Evolutionary conservation across 2,888 invertebrate species (phyloP).

Genomic region (Myopa testacea): DNA sequence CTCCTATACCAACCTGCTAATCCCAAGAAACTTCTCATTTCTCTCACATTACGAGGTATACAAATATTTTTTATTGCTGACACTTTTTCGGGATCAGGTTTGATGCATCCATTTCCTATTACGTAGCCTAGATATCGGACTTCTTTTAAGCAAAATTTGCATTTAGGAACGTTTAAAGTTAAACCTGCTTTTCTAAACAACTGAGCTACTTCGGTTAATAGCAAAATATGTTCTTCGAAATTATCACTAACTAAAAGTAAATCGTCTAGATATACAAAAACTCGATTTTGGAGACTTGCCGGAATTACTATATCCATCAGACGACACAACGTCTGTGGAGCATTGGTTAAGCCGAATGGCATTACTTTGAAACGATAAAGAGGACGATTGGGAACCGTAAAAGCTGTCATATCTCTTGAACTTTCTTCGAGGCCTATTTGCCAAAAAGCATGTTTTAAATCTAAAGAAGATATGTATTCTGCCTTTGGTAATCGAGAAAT

Average conservation of each 20-base stretch:
- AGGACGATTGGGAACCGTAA: conserved; percentile 45
- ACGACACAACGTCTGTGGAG: conserved; percentile 42
- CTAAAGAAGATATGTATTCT: conserved; percentile 40
- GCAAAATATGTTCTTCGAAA: conserved; percentile 30
- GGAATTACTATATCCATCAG: conserved; percentile 43
- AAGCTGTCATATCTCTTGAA: conserved; percentile 43
- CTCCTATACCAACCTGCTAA: conserved; percentile 46
- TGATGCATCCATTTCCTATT: conserved; percentile 44
- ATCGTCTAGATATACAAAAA: conserved; percentile 46
- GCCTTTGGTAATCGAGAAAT: conserved; percentile 41
- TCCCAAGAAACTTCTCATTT: conserved; percentile 44
- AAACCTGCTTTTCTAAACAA: conserved; percentile 38
- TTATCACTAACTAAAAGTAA: conserved; percentile 36
- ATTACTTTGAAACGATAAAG: conserved; percentile 46
- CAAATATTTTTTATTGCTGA: conserved; percentile 43
- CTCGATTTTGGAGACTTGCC: conserved; percentile 34
- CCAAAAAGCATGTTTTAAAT: conserved; percentile 43
- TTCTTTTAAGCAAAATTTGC: conserved; percentile 42
- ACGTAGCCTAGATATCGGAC: conserved; percentile 45
- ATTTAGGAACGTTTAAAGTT: conserved; percentile 43
- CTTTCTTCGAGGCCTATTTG: conserved; percentile 36
- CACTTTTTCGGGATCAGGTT: conserved; percentile 44
- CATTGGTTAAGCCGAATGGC: conserved; percentile 44
- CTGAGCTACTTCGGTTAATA: conserved; percentile 34
- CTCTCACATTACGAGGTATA: conserved; percentile 38